Conservation (phyloP, 2,888 invertebrate genomes). For the Plemyria rubiginata region DNA sequence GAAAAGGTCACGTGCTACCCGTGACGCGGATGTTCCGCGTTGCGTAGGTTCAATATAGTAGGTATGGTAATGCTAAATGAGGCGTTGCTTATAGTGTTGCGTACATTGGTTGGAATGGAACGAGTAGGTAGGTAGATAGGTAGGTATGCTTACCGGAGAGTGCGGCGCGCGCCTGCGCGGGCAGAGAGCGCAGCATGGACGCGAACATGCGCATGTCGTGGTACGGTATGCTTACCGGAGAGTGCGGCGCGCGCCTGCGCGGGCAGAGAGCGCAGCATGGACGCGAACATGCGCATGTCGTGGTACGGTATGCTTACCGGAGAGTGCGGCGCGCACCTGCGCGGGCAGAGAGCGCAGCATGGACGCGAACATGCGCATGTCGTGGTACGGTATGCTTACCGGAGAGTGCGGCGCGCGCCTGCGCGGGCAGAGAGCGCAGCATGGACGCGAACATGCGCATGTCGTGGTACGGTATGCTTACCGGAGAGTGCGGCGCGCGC, state of each 20-base stretch:
- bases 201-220: conserved; percentile 95
- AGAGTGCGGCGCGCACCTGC: conserved; percentile 87
- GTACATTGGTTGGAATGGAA: too few species aligned
- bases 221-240: conserved; percentile 58
- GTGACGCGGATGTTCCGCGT: too few species aligned
- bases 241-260: conserved; percentile 89
- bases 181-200: conserved; percentile 94
- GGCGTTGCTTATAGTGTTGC: too few species aligned
- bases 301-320: conserved; percentile 57
- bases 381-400: conserved; percentile 55
- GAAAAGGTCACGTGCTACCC: too few species aligned
- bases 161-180: conserved; percentile 90
- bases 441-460: conserved; percentile 96
- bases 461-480: too few species aligned
- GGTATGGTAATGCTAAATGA: too few species aligned
- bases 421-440: conserved; percentile 93
- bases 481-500: too few species aligned
- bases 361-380: conserved; percentile 94
- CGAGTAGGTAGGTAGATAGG: too few species aligned
- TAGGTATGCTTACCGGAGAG: conserved; percentile 60
- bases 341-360: conserved; percentile 95
- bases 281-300: conserved; percentile 94
- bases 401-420: conserved; percentile 86
- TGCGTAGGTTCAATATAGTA: too few species aligned
- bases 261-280: conserved; percentile 94